phyloP scores from a whole-genome alignment of 2,797 vertebrate species.

The Catamblyrhynchus diadema region DNA sequence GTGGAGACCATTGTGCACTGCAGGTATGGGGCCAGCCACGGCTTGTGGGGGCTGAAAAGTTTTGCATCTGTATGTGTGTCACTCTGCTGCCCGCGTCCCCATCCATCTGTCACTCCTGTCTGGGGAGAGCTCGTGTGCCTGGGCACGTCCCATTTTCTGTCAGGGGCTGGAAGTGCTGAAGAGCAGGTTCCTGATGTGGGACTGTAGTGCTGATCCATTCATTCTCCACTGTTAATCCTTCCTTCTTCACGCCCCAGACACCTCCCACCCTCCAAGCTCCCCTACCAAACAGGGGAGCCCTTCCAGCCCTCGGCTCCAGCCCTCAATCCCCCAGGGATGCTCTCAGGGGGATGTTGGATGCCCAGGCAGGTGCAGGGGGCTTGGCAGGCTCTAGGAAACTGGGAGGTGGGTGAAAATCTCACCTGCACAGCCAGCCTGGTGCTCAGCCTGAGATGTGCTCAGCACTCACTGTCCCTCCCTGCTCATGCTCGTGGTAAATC shows the following conservation, averaged over 20 bases:
- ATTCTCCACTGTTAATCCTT: neutral
- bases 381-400: neutral
- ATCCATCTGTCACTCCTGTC: neutral
- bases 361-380: fast-evolving
- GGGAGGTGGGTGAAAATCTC: neutral
- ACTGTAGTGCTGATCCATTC: neutral
- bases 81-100: neutral
- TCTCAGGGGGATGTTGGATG: neutral
- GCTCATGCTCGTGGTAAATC: neutral
- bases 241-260: neutral
- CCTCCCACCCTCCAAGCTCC: neutral
- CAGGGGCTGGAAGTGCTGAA: neutral
- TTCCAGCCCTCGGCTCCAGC: neutral
- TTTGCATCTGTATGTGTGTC: slow-evolving; percentile 45
- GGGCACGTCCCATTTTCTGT: fast-evolving
- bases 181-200: neutral
- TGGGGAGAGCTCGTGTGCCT: neutral
- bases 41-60: neutral
- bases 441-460: neutral
- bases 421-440: neutral
- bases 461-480: fast-evolving
- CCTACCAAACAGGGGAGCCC: fast-evolving
- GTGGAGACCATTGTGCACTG: neutral
- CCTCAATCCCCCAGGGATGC: fast-evolving
- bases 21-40: neutral